Conservation (phyloP, 2,888 invertebrate species). For the Sminthurinus aureus region DNA sequence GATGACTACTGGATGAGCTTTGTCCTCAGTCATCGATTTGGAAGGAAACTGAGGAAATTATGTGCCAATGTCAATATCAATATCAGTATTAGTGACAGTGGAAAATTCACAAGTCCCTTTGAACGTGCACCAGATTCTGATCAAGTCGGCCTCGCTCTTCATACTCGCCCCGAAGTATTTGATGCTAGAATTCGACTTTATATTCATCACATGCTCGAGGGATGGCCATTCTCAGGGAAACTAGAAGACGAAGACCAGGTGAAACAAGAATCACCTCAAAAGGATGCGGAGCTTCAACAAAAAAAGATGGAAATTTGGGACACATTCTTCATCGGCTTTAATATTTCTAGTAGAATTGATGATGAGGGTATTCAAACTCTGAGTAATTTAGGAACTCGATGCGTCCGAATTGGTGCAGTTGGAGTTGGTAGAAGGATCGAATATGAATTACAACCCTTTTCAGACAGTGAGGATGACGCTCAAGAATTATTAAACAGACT, state of each 20-base stretch:
- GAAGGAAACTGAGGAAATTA: slow-evolving; percentile 48
- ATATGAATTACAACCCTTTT: background rate
- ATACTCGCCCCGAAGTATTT: slow-evolving; percentile 49
- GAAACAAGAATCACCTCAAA: background rate
- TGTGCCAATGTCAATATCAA: background rate
- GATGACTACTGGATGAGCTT: slow-evolving; percentile 55
- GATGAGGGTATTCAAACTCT: slow-evolving; percentile 35
- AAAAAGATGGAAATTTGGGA: slow-evolving; percentile 43
- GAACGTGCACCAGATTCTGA: background rate
- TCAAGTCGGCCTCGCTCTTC: slow-evolving; percentile 21
- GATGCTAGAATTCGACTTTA: slow-evolving; percentile 49
- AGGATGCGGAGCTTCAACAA: background rate
- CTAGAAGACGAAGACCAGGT: background rate
- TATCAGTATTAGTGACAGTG: too few relatives aligned
- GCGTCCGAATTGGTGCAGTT: background rate
- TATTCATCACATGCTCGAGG: slow-evolving; percentile 52
- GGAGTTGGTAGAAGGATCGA: background rate
- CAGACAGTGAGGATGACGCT: background rate
- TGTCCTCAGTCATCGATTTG: slow-evolving; percentile 43
- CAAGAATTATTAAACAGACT: background rate
- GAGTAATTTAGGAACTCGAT: slow-evolving; percentile 30
- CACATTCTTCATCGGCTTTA: slow-evolving; percentile 42
- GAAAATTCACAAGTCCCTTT: background rate
- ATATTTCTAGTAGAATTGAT: slow-evolving; percentile 43
- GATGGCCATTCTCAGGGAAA: slow-evolving; percentile 46